Evolutionary conservation across 2,888 invertebrate species (phyloP).

Genomic region (Athalia rosae): DNA sequence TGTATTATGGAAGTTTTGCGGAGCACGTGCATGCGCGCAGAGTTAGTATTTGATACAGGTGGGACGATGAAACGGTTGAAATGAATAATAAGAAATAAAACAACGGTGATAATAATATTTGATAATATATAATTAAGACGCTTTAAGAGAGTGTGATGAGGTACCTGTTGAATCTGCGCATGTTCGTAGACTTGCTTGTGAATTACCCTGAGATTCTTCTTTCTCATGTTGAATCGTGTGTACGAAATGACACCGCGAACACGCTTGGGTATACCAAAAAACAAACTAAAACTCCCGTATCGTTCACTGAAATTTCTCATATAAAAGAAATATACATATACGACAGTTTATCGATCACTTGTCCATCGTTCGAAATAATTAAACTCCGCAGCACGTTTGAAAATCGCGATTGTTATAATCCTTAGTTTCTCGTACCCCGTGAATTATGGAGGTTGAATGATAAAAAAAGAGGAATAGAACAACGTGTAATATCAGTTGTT

Average conservation of each 20-base stretch:
- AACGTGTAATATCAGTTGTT: no score
- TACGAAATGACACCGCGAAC: background rate
- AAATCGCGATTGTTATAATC: no score
- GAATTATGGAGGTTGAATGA: no score
- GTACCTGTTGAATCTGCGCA: slow-evolving; percentile 61
- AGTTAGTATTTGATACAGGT: background rate
- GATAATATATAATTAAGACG: background rate
- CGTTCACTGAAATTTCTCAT: no score
- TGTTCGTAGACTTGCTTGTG: slow-evolving; percentile 68
- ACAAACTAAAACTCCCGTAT: background rate
- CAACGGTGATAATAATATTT: background rate
- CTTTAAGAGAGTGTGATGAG: slow-evolving; percentile 5
- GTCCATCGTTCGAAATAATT: no score
- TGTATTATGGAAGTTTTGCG: background rate
- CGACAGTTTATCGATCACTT: no score
- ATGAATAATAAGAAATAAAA: background rate
- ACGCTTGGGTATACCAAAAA: background rate
- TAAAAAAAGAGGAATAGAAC: no score
- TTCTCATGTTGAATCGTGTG: slow-evolving; percentile 63
- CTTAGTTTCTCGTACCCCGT: no score
- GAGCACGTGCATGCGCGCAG: background rate
- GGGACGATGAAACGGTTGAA: background rate
- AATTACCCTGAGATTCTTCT: slow-evolving; percentile 69
- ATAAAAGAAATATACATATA: no score
- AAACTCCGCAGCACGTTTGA: no score